Base-by-base conservation (phyloP, 2,113 vertebrate species). In the Ammodytes marinus region DNA sequence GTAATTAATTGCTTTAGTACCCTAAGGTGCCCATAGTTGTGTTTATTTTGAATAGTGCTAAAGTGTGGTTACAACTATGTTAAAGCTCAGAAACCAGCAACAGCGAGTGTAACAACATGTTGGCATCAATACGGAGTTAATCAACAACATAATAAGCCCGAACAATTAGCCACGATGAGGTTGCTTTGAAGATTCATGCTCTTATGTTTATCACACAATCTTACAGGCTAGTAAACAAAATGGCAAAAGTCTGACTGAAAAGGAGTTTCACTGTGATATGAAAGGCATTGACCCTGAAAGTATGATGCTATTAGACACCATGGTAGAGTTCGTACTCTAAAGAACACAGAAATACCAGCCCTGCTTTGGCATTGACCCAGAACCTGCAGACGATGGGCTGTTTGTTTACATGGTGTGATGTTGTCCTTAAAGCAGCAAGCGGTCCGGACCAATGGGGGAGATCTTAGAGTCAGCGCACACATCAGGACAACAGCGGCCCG, bases 351-450 rank as follows among this genome's bases (percentile, higher is more conserved):
- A 64, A 67, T 11, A 42, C 15, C 46, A 19, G 27, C 42, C 43
- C 47, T 65, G 50, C 67, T 53, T 79, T 47, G 42, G 70, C 82
- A 49, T 64, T 86, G 85, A 89, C 83, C 73, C 59, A 72, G 45
- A 79, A 82, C 82, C 69, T 85, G 66, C 58, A 74, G 86, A 79
- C 47, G n/a, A 37, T 70, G 43, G 6, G 70, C 77, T 87, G 89
- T 80, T 82, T 94, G 91, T 93, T 94, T 92, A 90, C 79, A 75
- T 75, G 87, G 50, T 74, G 82, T 59, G 86, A 74, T 85, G 83
- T 84, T 89, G 89, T 87, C 71, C 83, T 89, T 87, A 60, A 73
- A 91, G 69, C 88, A 84, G 77, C 76, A 50, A 86, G 84, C 77
- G 78, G 71, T 86, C 65, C 74, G 73, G 59, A 63, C 53, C 67